These are phyloP conservation scores for Eupsilia transversa DNA, from an alignment of 2,888 invertebrate species.

Conservation along the genomic window DNA sequence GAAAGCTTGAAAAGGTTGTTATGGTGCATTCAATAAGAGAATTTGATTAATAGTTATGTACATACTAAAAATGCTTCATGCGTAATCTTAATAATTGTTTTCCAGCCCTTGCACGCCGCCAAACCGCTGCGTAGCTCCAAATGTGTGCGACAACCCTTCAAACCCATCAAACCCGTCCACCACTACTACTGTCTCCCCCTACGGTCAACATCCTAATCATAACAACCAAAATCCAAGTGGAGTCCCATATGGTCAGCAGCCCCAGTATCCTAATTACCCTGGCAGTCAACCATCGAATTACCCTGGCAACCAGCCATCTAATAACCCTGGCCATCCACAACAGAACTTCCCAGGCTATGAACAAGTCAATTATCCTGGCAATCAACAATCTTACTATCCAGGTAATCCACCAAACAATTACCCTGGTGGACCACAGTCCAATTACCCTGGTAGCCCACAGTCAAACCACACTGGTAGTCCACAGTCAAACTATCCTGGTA, in stretches of 20 bases:
- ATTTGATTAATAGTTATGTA: not conserved
- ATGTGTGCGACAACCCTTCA: constrained; percentile 75
- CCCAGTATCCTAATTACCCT: constrained; percentile 55
- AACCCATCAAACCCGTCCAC: constrained; percentile 26
- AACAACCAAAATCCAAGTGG: constrained; percentile 22
- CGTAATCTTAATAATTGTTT: constrained; percentile 27
- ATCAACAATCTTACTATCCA: constrained; percentile 15
- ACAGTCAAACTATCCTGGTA: not conserved
- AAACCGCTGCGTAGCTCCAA: constrained; percentile 80
- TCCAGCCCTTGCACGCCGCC: constrained; percentile 87
- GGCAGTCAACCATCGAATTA: constrained; percentile 49
- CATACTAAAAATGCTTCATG: no score
- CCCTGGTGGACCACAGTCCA: constrained; percentile 23
- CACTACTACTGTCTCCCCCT: constrained; percentile 39
- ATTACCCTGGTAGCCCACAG: constrained; percentile 43
- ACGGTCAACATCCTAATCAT: constrained; percentile 27
- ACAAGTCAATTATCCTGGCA: constrained; percentile 35
- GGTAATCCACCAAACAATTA: constrained; percentile 4
- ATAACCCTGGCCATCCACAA: constrained; percentile 16
- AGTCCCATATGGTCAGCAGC: constrained; percentile 51
- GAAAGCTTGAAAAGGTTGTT: not conserved
- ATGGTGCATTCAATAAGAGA: not conserved
- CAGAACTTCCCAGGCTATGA: constrained; percentile 28
- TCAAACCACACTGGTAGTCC: constrained; percentile 35
- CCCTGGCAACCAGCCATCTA: constrained; percentile 34